phyloP scores from a whole-genome alignment of 1,140 invertebrate species.

The Sweltsa coloradensis region DNA sequence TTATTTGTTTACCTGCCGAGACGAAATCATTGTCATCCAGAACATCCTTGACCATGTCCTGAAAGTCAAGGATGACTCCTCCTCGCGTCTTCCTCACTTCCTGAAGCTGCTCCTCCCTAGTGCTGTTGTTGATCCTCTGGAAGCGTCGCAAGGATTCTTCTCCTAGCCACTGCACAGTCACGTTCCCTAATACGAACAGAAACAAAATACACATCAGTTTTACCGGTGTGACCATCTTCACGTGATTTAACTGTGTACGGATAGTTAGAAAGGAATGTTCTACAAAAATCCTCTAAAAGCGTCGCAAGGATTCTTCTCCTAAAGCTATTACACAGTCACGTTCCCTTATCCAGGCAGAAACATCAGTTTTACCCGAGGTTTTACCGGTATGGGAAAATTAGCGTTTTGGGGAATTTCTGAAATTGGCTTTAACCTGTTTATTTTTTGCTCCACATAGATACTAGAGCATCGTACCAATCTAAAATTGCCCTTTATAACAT shows the following conservation, averaged over 20 bases:
- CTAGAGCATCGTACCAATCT: no score
- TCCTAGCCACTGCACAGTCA: slow-evolving; percentile 40
- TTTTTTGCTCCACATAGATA: no score
- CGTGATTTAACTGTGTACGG: background rate
- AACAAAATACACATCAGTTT: background rate
- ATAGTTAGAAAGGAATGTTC: background rate
- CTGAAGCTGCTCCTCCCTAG: slow-evolving; percentile 26
- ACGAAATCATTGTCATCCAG: slow-evolving; percentile 53
- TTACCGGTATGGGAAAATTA: no score
- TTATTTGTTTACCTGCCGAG: slow-evolving; percentile 37
- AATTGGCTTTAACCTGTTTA: no score
- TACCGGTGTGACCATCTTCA: background rate
- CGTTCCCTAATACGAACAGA: slow-evolving; percentile 21
- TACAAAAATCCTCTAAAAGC: background rate
- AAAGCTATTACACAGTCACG: no score
- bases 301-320: background rate
- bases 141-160: slow-evolving; percentile 42
- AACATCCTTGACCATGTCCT: slow-evolving; percentile 40
- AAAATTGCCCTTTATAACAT: no score
- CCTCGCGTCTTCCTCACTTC: slow-evolving; percentile 47
- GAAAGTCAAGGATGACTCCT: slow-evolving; percentile 45
- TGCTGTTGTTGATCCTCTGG: slow-evolving; percentile 28
- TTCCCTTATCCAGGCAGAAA: background rate
- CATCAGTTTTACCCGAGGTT: background rate
- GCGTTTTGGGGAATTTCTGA: no score